These are phyloP conservation scores for Nautilus pompilius DNA, from an alignment of 1,140 invertebrate genomes.

Conservation along the genomic window DNA sequence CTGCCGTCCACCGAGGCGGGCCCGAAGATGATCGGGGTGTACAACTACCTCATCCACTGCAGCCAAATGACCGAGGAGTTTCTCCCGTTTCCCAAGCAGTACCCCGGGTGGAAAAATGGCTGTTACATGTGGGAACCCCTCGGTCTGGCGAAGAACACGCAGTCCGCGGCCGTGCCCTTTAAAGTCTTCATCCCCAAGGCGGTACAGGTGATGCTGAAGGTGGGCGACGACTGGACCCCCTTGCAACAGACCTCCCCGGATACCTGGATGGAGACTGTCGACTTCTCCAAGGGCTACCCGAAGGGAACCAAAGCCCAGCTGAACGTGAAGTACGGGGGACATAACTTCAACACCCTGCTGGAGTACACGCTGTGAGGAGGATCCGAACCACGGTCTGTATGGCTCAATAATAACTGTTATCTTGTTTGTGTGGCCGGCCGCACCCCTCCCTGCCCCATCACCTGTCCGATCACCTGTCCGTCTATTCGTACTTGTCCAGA, in stretches of 20 bases:
- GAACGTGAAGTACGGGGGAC: slow-evolving; percentile 37
- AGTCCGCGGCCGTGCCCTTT: slow-evolving; percentile 34
- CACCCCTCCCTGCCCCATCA: too few species aligned
- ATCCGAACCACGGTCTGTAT: too few species aligned
- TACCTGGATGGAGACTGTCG: slow-evolving; percentile 41
- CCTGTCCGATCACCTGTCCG: too few species aligned
- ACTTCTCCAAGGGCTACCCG: slow-evolving; percentile 33
- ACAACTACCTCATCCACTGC: slow-evolving; percentile 50
- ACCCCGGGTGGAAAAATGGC: slow-evolving; percentile 52
- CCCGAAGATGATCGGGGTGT: slow-evolving; percentile 51
- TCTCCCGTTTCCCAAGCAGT: slow-evolving; percentile 49
- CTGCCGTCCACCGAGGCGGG: slow-evolving; percentile 44
- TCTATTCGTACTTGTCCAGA: too few species aligned
- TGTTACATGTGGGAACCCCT: slow-evolving; percentile 49
- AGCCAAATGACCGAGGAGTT: slow-evolving; percentile 9
- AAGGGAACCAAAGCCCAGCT: slow-evolving; percentile 38
- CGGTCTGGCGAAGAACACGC: slow-evolving; percentile 28
- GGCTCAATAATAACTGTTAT: too few species aligned
- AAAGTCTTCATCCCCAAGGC: slow-evolving; percentile 42
- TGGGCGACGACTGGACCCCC: slow-evolving; percentile 50
- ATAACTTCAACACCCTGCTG: slow-evolving; percentile 37
- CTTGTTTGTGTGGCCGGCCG: too few species aligned
- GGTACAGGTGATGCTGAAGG: slow-evolving; percentile 44
- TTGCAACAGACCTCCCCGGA: slow-evolving; percentile 36
- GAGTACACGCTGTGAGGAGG: too few species aligned